Base-by-base conservation (phyloP, 1,140 invertebrate genomes). In the Lordiphosa collinella region DNA sequence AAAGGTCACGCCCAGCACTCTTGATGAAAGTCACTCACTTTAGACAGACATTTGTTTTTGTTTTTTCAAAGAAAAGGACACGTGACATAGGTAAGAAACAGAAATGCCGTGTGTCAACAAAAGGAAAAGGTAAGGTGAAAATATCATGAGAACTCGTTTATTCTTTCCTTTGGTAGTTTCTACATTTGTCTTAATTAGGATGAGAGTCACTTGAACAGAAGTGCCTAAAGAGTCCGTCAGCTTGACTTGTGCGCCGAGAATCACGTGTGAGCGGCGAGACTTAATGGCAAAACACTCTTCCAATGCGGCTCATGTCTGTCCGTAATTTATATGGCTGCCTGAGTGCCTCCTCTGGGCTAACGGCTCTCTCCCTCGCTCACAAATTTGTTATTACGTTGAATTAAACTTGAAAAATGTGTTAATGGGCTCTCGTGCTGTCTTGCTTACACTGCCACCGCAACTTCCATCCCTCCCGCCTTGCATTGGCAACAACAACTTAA, bases 381-480 rank as follows among this genome's bases (percentile, higher is more conserved):
- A 70, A 80, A 82, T 71, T 82, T 67, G 57, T 82, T 82, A 75
- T 71, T 63, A 68, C 70, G 67, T 80, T 76, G 78, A 82, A 80
- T 80, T 82, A 76, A 82, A 82, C 76, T 80, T 75, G 78, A 82
- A 76, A 80, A 80, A 84, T 82, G 71, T 75, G 76, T 76, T 80
- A 80, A 80, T 72, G 78, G 66, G 52, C 54, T 56, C 50, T 54
- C 38, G 68, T 36, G 49, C 29, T 55, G 38, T 38, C 43, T 49
- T 41, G 16, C 36, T 18, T 18, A 4, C n/a, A 25, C 50, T 36
- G 48, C 37, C 49, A 55, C 37, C 41, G 8, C 56, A 37, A 22
- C 22, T 32, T 25, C 25, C 14, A 38, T 3, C n/a, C 10, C 4
- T 6, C n/a, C 8, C 14, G 31, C 32, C 6, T 49, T 49, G 46